Evolutionary conservation across 2,888 invertebrate species (phyloP).

Genomic region (Acrobasis suavella): DNA sequence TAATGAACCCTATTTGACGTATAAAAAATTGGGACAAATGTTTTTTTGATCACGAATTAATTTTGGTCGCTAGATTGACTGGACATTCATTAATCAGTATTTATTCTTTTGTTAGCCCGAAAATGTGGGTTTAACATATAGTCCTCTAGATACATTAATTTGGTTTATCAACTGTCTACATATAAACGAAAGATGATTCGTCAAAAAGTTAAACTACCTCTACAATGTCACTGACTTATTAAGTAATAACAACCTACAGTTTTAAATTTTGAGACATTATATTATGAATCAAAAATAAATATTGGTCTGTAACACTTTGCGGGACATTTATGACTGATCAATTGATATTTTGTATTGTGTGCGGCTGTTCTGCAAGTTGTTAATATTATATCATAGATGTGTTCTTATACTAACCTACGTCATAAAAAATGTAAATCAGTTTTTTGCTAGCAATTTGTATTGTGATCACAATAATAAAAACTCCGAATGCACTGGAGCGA

Average conservation of each 20-base stretch:
- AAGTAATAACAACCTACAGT: too few species aligned
- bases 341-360: too few species aligned
- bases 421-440: conserved; percentile 37
- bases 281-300: background rate
- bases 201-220: too few species aligned
- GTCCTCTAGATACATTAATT: too few species aligned
- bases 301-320: background rate
- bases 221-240: too few species aligned
- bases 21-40: conserved; percentile 43
- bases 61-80: conserved; percentile 26
- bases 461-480: conserved; percentile 58
- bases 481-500: conserved; percentile 60
- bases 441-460: conserved; percentile 50
- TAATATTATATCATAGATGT: conserved; percentile 3
- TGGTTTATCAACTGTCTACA: too few species aligned
- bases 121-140: too few species aligned
- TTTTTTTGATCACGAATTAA: conserved; percentile 35
- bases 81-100: background rate
- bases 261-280: background rate
- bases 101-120: background rate
- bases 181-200: too few species aligned
- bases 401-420: conserved; percentile 8
- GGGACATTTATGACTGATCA: too few species aligned
- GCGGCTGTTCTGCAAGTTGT: too few species aligned
- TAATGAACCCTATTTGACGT: conserved; percentile 43